Evolutionary conservation across 2,888 invertebrate genomes (phyloP), one percentile per base, ranked within the genome.

Genomic region (Tenthredo scrophulariae): DNA sequence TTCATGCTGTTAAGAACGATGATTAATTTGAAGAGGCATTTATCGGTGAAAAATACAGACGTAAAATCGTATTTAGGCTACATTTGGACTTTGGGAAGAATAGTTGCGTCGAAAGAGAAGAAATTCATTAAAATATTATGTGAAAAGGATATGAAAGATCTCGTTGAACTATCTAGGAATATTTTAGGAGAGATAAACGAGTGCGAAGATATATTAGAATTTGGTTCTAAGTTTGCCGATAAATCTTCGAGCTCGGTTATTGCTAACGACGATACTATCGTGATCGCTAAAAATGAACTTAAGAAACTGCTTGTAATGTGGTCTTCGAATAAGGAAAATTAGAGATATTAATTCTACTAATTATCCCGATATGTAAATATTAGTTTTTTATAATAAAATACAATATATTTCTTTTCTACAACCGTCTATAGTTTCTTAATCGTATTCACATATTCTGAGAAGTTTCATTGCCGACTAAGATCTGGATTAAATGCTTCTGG

Each of bases 141-240:
- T 22, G 86, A 90, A 33, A 74, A 89, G 40, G 84, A 89, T 9
- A 67, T 94, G 77, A 87, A 90, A 72, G 85, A 87, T 9, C 86
- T 91, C 82, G 86, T 92, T 1, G 72, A 88, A 84, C 74, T 89
- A 86, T 80, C 88, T 67, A 89, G 85, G 54, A 85, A 50, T 67
- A 86, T 86, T 50, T 85, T 90, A 15, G 87, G 87, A 0, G 86
- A 91, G 83, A 89, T 93, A 85, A 88, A 90, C 15, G 92, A 93
- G 86, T 93, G 92, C 88, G 89, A 91, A 85, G 92, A 93, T 88
- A 89, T 93, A 86, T 85, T 93, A 29, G 87, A 90, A 77, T 91
- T 92, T 86, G 93, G 93, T 46, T 91, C 67, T 5, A 83, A 83
- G 15, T 83, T 80, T 62, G 15, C n/a, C 0, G 26, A 29, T 0